These are phyloP conservation scores for Marmota flaviventris DNA, from an alignment of 2,113 vertebrate species.

Conservation along the genomic window DNA sequence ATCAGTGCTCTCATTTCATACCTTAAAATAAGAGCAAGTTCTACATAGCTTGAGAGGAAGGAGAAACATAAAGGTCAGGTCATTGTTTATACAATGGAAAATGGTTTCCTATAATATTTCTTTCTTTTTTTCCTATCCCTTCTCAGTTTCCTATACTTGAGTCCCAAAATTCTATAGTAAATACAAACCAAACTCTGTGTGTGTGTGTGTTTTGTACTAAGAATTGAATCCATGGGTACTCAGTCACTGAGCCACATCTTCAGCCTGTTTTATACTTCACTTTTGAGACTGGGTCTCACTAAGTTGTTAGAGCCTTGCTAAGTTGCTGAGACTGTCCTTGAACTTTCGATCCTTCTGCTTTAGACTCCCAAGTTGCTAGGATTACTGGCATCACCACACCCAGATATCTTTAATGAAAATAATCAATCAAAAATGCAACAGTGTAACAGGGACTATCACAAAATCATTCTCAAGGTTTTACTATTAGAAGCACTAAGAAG, in stretches of 20 bases:
- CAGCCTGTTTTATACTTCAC: no score
- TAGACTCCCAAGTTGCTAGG: no score
- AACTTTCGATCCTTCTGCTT: no score
- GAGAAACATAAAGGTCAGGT: not conserved
- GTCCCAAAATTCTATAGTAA: not conserved
- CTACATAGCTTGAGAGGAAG: not conserved
- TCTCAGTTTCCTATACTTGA: conserved; percentile 12
- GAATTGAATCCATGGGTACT: no score
- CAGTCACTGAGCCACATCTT: no score
- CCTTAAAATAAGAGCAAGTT: conserved; percentile 27
- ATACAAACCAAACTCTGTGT: conserved; percentile 51
- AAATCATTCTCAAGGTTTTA: not conserved
- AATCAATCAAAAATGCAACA: conserved; percentile 48
- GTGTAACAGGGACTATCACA: not conserved
- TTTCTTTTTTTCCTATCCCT: not conserved
- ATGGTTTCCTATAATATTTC: not conserved
- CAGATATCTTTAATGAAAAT: not conserved
- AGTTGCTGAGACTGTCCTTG: no score
- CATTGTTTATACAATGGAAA: not conserved
- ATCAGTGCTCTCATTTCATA: not conserved
- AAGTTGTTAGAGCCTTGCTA: no score
- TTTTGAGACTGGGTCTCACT: no score
- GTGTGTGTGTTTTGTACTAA: no score
- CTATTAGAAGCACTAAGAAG: conserved; percentile 51
- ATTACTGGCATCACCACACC: no score